Evolutionary conservation across 2,888 invertebrate species (phyloP), one percentile per base, ranked within the genome.

Genomic region (Nomada fucata): DNA sequence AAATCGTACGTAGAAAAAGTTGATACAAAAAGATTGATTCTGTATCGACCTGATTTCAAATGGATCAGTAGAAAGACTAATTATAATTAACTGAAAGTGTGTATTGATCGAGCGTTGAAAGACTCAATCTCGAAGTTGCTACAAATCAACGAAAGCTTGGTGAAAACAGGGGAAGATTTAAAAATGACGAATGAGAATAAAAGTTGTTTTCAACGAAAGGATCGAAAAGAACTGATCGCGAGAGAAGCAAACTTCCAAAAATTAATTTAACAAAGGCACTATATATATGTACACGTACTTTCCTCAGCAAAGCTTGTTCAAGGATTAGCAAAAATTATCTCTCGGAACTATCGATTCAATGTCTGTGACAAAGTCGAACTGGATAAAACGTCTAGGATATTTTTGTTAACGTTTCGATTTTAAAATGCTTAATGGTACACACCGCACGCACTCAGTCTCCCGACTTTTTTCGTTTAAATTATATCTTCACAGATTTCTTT

Each of bases 301-400:
- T 42, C 23, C 5, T 47, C 15, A n/a, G 20, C n/a, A 72, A 53
- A 44, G 18, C 26, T 50, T 26, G 20, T 26, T 59, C 1, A 36
- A 29, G 9, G 20, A 59, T 55, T 23, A 44, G 20, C 13, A 79
- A 55, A 79, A 55, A 55, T 64, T 44, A 63, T 47, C 60, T 67
- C 57, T 64, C 36, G 50, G 11, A 68, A 42, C 15, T n/a, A 50
- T 36, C 44, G 15, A 61, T 60, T 78, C 60, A 60, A 63, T 60
- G 57, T 67, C 68, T 18, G 7, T 23, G 42, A 47, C 36, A 11
- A 36, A 18, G 42, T 77, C 15, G 47, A 84, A 90, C 91, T 91
- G 91, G 89, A 91, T 91, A 91, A 91, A 91, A 91, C 90, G 87
- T 60, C 81, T 82, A 68, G 73, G 83, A 73, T 64, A 29, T 75